Evolutionary conservation across 2,113 vertebrate species (phyloP).

Genomic region (Oriolus oriolus): DNA sequence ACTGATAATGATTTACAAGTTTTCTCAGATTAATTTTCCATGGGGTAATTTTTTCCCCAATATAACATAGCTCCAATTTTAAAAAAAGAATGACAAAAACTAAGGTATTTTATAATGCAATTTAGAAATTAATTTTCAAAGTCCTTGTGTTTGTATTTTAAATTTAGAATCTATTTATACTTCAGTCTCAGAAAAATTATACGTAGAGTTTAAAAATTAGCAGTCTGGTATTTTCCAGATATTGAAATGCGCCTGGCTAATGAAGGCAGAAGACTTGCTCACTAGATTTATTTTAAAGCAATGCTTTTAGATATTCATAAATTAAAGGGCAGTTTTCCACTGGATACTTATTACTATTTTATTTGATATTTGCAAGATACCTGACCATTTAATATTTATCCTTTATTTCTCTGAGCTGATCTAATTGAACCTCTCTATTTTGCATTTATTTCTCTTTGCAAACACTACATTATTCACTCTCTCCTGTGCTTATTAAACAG

Average conservation of each 20-base stretch:
- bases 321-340: conserved; percentile 45
- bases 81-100: conserved; percentile 24
- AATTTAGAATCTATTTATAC: background rate
- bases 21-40: conserved; percentile 60
- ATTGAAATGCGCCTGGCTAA: conserved; percentile 39
- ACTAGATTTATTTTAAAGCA: conserved; percentile 50
- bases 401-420: conserved; percentile 70
- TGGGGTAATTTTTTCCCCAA: conserved; percentile 44
- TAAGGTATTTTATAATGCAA: conserved; percentile 14
- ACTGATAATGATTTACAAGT: conserved; percentile 58
- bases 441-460: conserved; percentile 79
- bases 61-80: background rate
- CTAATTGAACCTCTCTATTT: conserved; percentile 78
- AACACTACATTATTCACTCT: conserved; percentile 79
- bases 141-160: background rate
- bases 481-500: conserved; percentile 80
- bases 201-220: background rate
- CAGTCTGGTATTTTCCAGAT: conserved; percentile 21
- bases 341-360: conserved; percentile 41
- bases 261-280: conserved; percentile 27
- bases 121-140: background rate
- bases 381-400: conserved; percentile 70
- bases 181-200: background rate
- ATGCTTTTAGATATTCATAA: conserved; percentile 37
- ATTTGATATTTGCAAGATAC: conserved; percentile 67